phyloP scores from a whole-genome alignment of 1,140 invertebrate species.

The Akabosia matsudoensis region DNA sequence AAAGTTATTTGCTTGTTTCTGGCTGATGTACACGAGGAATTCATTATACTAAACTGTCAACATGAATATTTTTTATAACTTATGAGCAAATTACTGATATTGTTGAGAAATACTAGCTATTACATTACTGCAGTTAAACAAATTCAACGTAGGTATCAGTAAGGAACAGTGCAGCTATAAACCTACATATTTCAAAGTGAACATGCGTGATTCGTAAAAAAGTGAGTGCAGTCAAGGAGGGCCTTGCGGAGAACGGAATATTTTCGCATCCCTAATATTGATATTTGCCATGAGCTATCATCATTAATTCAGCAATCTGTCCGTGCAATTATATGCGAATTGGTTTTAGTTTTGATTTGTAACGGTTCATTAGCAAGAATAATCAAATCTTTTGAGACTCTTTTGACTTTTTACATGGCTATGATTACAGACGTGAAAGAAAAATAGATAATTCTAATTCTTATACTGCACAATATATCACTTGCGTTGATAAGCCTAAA shows the following conservation, averaged over 20 bases:
- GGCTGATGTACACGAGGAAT: background rate
- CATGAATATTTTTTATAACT: background rate
- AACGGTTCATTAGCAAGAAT: conserved; percentile 10
- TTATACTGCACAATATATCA: background rate
- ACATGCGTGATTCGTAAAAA: too few relatives aligned
- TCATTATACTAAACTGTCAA: background rate
- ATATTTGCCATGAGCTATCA: background rate
- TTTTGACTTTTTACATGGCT: too few relatives aligned
- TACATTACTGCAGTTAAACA: too few relatives aligned
- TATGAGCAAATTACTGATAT: background rate
- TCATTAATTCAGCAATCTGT: background rate
- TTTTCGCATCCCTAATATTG: background rate
- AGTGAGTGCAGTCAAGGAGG: background rate
- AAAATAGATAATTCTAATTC: background rate
- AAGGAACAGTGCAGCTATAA: too few relatives aligned
- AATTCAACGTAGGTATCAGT: too few relatives aligned
- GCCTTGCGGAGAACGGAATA: background rate
- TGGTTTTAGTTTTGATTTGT: conserved; percentile 28
- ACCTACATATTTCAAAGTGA: too few relatives aligned
- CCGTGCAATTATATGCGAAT: conserved; percentile 16
- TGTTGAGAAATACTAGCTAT: too few relatives aligned
- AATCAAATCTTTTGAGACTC: conserved; percentile 9
- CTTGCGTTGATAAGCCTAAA: too few relatives aligned
- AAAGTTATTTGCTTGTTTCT: background rate
- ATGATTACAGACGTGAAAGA: background rate